Evolutionary conservation across 2,888 invertebrate species (phyloP).

Genomic region (Machimus atricapillus): DNA sequence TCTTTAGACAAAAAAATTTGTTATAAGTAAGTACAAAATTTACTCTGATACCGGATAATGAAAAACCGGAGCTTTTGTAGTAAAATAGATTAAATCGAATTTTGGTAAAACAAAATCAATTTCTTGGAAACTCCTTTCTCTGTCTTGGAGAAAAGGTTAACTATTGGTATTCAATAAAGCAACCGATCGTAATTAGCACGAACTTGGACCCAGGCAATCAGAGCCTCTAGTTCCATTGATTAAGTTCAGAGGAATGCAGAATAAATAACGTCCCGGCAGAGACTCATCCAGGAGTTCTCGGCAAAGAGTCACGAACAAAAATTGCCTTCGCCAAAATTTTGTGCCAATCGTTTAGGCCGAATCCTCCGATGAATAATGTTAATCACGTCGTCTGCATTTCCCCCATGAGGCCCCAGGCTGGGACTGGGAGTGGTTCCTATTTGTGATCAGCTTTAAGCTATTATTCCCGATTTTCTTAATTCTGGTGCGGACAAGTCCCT

Average conservation of each 20-base stretch:
- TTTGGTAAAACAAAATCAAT: too few relatives aligned
- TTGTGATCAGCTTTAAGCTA: neutral
- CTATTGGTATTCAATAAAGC: neutral
- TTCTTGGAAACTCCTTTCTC: too few relatives aligned
- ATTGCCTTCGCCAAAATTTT: neutral
- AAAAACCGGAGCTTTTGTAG: too few relatives aligned
- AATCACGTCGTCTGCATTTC: neutral
- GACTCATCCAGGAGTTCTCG: neutral
- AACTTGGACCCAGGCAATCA: neutral
- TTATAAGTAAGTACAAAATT: too few relatives aligned
- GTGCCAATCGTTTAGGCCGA: neutral
- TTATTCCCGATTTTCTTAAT: neutral
- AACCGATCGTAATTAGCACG: neutral
- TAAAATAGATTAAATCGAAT: too few relatives aligned
- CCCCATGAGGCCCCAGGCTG: neutral
- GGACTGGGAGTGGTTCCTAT: neutral
- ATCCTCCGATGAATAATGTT: neutral
- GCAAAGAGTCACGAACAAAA: neutral
- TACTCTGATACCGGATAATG: too few relatives aligned
- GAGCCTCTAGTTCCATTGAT: neutral
- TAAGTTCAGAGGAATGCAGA: neutral
- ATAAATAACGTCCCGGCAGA: neutral
- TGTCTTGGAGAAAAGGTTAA: neutral
- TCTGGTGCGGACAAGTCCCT: neutral
- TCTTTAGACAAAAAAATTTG: too few relatives aligned